Base-by-base conservation (phyloP, 2,797 vertebrate species). In the Ptychadena robeensis region DNA sequence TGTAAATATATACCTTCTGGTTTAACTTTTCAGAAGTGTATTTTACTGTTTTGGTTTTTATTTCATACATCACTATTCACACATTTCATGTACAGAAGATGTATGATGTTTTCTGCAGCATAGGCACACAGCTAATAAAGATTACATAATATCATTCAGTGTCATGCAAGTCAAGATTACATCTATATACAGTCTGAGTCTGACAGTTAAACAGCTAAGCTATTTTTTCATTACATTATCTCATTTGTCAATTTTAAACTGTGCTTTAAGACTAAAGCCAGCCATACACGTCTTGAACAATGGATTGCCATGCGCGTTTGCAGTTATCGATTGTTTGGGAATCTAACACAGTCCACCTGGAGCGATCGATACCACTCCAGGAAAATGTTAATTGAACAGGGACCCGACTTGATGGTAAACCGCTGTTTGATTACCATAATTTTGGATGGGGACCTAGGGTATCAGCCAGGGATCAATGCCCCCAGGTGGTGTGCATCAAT, bases 81-180 rank as follows among this genome's bases (percentile, higher is more conserved):
- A n/a, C 12, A n/a, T 31, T 77, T 22, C 3, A 25, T 64, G 32
- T 77, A n/a, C n/a, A n/a, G n/a, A n/a, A 66, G 28, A 48, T 18
- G 35, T 37, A 48, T 9, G 9, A 9, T 0, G 14, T 7, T 63
- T 8, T 64, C 35, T 77, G 37, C 30, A 32, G 74, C 61, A n/a
- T 66, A 8, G 27, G 74, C 37, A 66, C 28, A 40, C 28, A 48
- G 35, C 18, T 40, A 65, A 65, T 66, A 66, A 32, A 25, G 74
- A 66, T 12, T 48, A 77, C 37, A 77, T 76, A 61, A 77, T 77
- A 61, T 77, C 61, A 77, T 77, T 77, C 38, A 66, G n/a, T 77
- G 38, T 66, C 74, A 66, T 65, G 44, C 63, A 77, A 77, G 74
- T 53, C 74, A 66, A 77, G 63, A 77, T 77, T 53, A 77, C 30